phyloP scores from a whole-genome alignment of 2,888 invertebrate species.

The Shargacucullia verbasci region DNA sequence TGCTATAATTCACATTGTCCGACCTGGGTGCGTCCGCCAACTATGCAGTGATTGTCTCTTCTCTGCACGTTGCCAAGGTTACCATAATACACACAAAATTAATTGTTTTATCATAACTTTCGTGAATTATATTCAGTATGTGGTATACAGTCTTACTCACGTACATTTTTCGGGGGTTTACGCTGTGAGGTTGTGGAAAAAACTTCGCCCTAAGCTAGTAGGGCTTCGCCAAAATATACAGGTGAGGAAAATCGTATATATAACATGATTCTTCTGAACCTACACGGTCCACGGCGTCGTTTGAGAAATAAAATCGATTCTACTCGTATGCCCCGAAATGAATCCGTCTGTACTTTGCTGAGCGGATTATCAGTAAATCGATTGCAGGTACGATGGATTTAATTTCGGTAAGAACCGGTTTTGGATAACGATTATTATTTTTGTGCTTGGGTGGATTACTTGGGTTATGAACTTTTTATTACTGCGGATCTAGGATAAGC shows the following conservation, averaged over 20 bases:
- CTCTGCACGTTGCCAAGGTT: constrained; percentile 80
- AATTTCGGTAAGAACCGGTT: constrained; percentile 39
- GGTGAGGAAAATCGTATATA: too few species aligned
- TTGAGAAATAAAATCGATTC: constrained; percentile 52
- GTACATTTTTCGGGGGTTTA: too few species aligned
- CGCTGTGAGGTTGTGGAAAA: too few species aligned
- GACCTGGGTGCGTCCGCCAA: constrained; percentile 83
- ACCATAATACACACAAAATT: constrained; percentile 49
- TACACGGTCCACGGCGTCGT: constrained; percentile 46
- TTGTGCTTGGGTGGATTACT: too few species aligned
- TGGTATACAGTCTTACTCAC: too few species aligned
- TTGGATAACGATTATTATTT: background rate
- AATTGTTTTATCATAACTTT: too few species aligned
- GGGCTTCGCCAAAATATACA: too few species aligned
- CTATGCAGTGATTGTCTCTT: constrained; percentile 88
- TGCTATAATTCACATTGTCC: constrained; percentile 81
- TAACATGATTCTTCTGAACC: constrained; percentile 48
- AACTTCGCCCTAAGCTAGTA: too few species aligned
- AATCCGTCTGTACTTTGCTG: constrained; percentile 41
- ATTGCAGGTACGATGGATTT: constrained; percentile 47
- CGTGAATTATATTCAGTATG: too few species aligned
- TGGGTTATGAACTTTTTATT: too few species aligned
- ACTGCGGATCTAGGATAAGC: too few species aligned
- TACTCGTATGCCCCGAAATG: constrained; percentile 37
- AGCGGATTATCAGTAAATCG: constrained; percentile 46